Evolutionary conservation across 2,113 vertebrate genomes (phyloP).

Genomic region (Pelusios castaneus): DNA sequence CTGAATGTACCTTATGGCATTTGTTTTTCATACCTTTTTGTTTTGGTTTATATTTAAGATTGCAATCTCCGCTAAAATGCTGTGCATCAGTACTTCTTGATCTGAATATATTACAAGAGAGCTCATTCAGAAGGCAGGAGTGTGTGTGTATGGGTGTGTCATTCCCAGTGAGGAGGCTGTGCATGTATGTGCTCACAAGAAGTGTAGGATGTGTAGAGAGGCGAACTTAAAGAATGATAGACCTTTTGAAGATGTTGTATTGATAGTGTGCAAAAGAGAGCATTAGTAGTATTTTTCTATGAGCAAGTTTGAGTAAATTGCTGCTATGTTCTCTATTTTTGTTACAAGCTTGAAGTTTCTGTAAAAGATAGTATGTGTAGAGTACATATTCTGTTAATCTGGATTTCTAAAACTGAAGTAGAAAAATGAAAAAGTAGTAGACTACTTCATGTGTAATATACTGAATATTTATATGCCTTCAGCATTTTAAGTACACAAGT

Average conservation of each 20-base stretch:
- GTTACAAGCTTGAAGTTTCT: slow-evolving; percentile 48
- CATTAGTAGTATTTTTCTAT: slow-evolving; percentile 70
- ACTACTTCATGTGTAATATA: slow-evolving; percentile 48
- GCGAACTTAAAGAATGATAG: slow-evolving; percentile 61
- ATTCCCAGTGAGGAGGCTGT: slow-evolving; percentile 36
- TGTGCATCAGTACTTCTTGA: background rate
- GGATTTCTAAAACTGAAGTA: slow-evolving; percentile 53
- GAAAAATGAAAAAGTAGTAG: slow-evolving; percentile 37
- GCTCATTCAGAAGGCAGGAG: background rate
- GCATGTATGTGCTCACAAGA: background rate
- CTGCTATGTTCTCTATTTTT: slow-evolving; percentile 66
- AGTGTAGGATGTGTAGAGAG: slow-evolving; percentile 37
- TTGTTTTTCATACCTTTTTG: background rate
- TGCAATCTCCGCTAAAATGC: background rate
- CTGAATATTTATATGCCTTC: slow-evolving; percentile 43
- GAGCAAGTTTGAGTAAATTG: slow-evolving; percentile 65
- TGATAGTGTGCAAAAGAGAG: slow-evolving; percentile 54
- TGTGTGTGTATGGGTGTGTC: background rate
- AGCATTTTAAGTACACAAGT: slow-evolving; percentile 57
- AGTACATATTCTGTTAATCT: slow-evolving; percentile 34
- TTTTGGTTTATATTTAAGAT: slow-evolving; percentile 41
- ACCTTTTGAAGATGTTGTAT: slow-evolving; percentile 59
- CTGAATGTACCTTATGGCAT: background rate
- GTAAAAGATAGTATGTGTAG: slow-evolving; percentile 39
- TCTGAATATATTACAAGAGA: background rate